Conservation (phyloP, 2,797 vertebrate genomes). For the Cheirogaleus major region DNA sequence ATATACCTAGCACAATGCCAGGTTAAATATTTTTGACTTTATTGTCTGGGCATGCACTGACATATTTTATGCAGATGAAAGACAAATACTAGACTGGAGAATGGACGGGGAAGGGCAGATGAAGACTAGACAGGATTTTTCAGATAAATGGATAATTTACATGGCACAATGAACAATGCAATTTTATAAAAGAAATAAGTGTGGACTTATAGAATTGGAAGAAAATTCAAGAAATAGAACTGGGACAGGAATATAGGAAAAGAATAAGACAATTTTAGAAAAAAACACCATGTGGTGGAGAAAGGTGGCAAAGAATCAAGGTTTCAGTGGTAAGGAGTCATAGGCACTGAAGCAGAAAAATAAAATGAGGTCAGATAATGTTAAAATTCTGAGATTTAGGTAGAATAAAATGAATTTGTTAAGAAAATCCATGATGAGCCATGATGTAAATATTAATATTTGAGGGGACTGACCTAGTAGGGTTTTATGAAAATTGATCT, state of each 20-base stretch:
- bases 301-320: not conserved
- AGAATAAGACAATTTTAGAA: not conserved
- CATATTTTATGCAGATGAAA: not conserved
- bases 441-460: not conserved
- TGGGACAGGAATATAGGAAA: not conserved
- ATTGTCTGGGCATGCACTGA: not conserved
- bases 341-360: not conserved
- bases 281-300: not conserved
- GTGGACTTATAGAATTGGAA: not conserved
- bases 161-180: not conserved
- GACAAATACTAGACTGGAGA: not conserved
- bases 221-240: not conserved
- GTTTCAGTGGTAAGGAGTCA: not conserved
- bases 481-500: not conserved
- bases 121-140: not conserved
- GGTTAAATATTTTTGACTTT: not conserved
- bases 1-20: not conserved
- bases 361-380: not conserved
- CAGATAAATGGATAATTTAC: conserved; percentile 3
- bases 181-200: not conserved
- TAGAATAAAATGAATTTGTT: not conserved
- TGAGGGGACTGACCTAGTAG: not conserved
- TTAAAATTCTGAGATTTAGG: not conserved
- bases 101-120: not conserved
- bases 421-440: not conserved